Base-by-base conservation (phyloP, 2,113 vertebrate species). In the Ictalurus furcatus region DNA sequence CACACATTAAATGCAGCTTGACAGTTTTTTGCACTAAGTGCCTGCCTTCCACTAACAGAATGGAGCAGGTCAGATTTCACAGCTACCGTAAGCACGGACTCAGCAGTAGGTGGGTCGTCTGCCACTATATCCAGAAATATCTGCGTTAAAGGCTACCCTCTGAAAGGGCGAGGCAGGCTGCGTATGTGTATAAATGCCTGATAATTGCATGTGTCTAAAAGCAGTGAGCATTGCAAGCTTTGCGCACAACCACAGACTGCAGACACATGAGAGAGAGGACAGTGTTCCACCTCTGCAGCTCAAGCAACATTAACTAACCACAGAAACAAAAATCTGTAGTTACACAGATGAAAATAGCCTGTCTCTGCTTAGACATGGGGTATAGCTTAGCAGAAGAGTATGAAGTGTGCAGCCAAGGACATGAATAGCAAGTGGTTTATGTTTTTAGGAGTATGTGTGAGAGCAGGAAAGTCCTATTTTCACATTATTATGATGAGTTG, bases 181-280 rank as follows among this genome's bases (percentile, higher is more conserved):
- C 17, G 74, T 85, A 84, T 89, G 86, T 87, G 78, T 91, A 89
- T 86, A 91, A 88, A 89, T 69, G 85, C 88, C 84, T 92, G 91
- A 92, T 92, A 91, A 92, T 92, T 92, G 90, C 59, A 92, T 88
- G 88, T 92, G 90, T 92, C 91, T 90, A 92, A 92, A 92, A 85
- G 88, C 80, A 86, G 91, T 82, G 84, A 90, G 87, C 76, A 76
- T 86, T 63, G 80, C 56, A 34, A 86, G 90, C 88, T 88, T 71
- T 54, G 73, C 88, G 61, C 88, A 80, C 86, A 90, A 88, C 91
- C 91, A 90, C 91, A 90, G 74, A 90, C 54, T 89, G 71, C 63
- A 90, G 86, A 85, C 85, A 86, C 80, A 90, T 91, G 81, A 91
- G 79, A 90, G 88, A 90, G 79, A 44, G 87, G 21, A 65, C 30